These are phyloP conservation scores for Hipposideros larvatus DNA, from an alignment of 2,797 vertebrate species.

Conservation along the genomic window DNA sequence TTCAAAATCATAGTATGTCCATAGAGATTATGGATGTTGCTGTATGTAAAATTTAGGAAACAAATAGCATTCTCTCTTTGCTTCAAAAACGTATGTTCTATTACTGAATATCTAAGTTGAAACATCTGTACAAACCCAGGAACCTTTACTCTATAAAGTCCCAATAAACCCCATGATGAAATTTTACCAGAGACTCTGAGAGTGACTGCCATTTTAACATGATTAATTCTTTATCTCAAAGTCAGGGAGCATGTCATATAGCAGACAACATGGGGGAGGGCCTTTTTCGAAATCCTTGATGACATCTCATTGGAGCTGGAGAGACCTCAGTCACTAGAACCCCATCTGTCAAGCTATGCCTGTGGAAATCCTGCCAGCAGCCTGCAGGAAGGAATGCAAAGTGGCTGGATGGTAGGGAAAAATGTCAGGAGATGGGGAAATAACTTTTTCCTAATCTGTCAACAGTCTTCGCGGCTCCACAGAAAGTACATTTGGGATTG, in stretches of 20 bases:
- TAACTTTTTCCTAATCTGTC: not conserved
- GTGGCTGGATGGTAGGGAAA: not conserved
- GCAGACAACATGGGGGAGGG: not conserved
- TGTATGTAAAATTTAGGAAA: not conserved
- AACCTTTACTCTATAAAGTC: not conserved
- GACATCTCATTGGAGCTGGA: not conserved
- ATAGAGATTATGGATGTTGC: not conserved
- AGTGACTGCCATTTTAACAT: not conserved
- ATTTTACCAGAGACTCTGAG: constrained; percentile 7
- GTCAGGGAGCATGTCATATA: not conserved
- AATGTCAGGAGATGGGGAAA: not conserved
- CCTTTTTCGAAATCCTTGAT: not conserved
- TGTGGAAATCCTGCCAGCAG: not conserved
- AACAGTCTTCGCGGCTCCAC: not conserved
- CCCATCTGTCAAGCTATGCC: not conserved
- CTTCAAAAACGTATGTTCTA: not conserved
- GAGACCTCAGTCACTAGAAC: not conserved
- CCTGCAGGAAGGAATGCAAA: not conserved
- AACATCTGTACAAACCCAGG: constrained; percentile 39
- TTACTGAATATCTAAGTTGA: not conserved
- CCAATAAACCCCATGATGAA: not conserved
- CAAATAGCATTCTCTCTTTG: not conserved
- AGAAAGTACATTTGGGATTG: not conserved
- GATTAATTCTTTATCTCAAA: not conserved
- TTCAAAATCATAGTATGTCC: not conserved